Evolutionary conservation across 2,888 invertebrate species (phyloP), one percentile per base, ranked within the genome.

Genomic region (Polietes domitor): DNA sequence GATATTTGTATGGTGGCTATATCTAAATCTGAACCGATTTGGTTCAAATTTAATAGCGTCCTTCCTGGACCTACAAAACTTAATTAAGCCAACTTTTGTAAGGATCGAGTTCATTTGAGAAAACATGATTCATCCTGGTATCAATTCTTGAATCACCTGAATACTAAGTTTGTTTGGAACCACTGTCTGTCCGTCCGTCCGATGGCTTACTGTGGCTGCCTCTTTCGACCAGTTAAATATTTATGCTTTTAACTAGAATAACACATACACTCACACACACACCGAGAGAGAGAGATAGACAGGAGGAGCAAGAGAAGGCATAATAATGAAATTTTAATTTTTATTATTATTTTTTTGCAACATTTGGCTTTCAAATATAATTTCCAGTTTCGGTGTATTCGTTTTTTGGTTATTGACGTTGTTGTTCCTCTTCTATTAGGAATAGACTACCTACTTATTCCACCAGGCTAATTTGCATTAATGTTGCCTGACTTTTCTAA

Each of bases 311-410:
- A 47, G 12, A 15, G 7, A 47, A 47, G 6, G 6, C 72, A 68
- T 10, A 21, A 50, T 58, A 58, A 73, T 68, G 21, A 77, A 74
- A 77, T 63, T 77, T 50, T 77, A 70, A 68, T 73, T 74, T 37
- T 65, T 24, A 47, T 74, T 21, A 41, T 41, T 32, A 26, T 26
- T 73, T 32, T 58, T 58, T 32, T 71, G 6, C 10, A 53, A 50
- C 32, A 81, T 77, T 77, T 74, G 65, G 43, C 32, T 70, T 74
- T 61, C 61, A 74, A 73, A 50, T 77, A 65, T 65, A 41, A 41
- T 19, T 12, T 19, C 24, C n/a, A n/a, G n/a, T n/a, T n/a, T n/a
- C n/a, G n/a, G n/a, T n/a, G n/a, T n/a, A n/a, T n/a, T n/a, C n/a
- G n/a, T n/a, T n/a, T n/a, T 0, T 41, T 19, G 19, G 9, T 32